Conservation (phyloP, 2,113 vertebrate genomes). For the Nothoprocta pentlandii region DNA sequence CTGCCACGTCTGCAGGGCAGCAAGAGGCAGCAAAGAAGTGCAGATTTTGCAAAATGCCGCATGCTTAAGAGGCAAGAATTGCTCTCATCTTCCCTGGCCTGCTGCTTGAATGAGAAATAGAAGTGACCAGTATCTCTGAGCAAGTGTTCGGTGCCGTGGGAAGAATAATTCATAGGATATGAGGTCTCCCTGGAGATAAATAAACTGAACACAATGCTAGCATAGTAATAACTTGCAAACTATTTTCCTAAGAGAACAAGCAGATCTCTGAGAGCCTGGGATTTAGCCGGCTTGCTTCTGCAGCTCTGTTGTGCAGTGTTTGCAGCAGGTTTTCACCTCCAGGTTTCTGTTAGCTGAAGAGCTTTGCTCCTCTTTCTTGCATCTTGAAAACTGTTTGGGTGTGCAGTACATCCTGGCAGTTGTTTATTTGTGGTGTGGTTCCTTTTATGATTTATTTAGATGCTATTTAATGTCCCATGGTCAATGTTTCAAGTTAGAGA, state of each 20-base stretch:
- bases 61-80: not conserved
- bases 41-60: not conserved
- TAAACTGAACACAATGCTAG: not conserved
- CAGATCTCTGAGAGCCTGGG: not conserved
- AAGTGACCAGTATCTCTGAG: not conserved
- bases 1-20: not conserved
- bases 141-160: not conserved
- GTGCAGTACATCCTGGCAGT: not conserved
- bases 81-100: not conserved
- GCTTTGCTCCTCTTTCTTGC: not conserved
- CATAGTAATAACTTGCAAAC: not conserved
- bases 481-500: not conserved
- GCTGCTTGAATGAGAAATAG: not conserved
- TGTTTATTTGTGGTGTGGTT: not conserved
- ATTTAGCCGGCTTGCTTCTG: not conserved
- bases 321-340: not conserved
- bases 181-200: not conserved
- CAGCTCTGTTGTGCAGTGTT: not conserved
- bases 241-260: not conserved
- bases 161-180: not conserved
- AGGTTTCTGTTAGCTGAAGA: not conserved
- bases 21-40: not conserved
- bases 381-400: not conserved
- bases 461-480: not conserved
- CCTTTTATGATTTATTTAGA: not conserved